These are phyloP conservation scores for Drosophila cardini DNA, from an alignment of 1,140 invertebrate species.

Conservation along the genomic window DNA sequence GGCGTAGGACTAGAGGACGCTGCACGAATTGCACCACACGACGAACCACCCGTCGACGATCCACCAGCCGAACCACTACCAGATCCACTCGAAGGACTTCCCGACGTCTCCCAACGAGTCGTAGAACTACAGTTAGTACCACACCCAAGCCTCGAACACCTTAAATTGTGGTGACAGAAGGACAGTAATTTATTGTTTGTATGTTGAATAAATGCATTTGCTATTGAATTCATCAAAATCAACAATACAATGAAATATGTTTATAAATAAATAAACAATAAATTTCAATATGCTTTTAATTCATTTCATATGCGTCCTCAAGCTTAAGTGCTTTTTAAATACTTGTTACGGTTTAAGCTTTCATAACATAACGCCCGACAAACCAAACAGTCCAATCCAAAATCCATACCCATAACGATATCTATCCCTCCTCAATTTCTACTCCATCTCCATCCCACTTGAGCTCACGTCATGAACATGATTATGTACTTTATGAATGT, in stretches of 20 bases:
- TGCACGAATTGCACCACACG: no score
- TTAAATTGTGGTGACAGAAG: no score
- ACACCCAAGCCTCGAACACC: neutral
- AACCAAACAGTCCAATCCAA: conserved; percentile 3
- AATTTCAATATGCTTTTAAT: conserved; percentile 65
- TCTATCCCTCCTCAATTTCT: neutral
- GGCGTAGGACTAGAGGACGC: no score
- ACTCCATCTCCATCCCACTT: conserved; percentile 48
- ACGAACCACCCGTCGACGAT: neutral
- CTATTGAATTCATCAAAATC: conserved; percentile 58
- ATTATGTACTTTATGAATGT: conserved; percentile 82
- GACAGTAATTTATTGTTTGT: no score
- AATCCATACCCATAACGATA: conserved; percentile 14
- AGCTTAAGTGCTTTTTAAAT: conserved; percentile 75
- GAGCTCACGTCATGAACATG: conserved; percentile 78
- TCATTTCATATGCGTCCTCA: conserved; percentile 47
- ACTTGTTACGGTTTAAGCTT: conserved; percentile 79
- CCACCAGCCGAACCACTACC: neutral
- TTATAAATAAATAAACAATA: conserved; percentile 48
- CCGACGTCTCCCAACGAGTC: neutral
- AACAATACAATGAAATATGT: conserved; percentile 39
- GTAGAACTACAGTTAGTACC: neutral
- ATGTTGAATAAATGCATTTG: conserved; percentile 10
- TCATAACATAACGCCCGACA: conserved; percentile 51
- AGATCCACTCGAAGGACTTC: neutral